Evolutionary conservation across 2,888 invertebrate genomes (phyloP).

Genomic region (Conus canariensis): DNA sequence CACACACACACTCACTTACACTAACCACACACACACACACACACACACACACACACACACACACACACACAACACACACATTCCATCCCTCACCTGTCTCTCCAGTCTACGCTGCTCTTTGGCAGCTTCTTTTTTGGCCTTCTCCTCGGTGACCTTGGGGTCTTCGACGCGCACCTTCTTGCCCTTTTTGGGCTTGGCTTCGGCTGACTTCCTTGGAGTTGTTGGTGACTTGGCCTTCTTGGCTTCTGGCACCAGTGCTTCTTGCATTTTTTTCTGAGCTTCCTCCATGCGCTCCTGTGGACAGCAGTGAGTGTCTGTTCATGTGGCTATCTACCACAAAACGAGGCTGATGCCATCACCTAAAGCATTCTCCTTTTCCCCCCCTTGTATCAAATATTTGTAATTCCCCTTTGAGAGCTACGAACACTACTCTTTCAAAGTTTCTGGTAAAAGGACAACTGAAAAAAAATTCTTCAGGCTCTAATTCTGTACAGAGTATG

Average conservation of each 20-base stretch:
- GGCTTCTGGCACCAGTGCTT: slow-evolving; percentile 27
- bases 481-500: no score
- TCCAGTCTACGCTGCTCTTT: slow-evolving; percentile 57
- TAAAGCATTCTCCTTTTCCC: no score
- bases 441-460: no score
- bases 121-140: slow-evolving; percentile 60
- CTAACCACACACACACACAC: no score
- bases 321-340: background rate
- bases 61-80: no score
- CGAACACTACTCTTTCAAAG: no score
- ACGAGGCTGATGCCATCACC: no score
- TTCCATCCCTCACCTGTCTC: slow-evolving; percentile 51
- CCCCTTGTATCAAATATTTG: no score
- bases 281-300: slow-evolving; percentile 51
- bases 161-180: slow-evolving; percentile 53
- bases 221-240: background rate
- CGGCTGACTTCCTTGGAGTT: slow-evolving; percentile 22
- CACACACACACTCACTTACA: background rate
- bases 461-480: no score
- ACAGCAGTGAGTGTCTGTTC: background rate
- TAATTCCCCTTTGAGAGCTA: no score
- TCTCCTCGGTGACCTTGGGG: slow-evolving; percentile 52
- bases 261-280: slow-evolving; percentile 49
- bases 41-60: background rate
- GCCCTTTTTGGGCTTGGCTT: slow-evolving; percentile 31